Conservation (phyloP, 2,888 invertebrate genomes). For the Lochmaea crataegi region DNA sequence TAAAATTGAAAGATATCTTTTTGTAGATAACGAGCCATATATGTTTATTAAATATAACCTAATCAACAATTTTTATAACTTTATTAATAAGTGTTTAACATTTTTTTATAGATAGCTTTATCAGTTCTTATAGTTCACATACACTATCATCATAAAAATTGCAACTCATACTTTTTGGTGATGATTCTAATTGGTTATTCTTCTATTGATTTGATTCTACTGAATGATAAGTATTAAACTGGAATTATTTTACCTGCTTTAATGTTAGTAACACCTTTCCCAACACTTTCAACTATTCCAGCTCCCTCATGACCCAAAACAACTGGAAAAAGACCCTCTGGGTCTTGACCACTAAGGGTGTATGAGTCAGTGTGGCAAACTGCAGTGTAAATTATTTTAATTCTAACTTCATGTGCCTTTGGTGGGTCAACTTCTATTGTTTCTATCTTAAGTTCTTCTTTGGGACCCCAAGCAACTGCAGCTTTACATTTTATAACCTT, state of each 20-base stretch:
- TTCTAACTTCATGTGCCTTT: conserved; percentile 89
- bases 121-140: too few relatives aligned
- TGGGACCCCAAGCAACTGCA: conserved; percentile 96
- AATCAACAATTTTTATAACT: too few relatives aligned
- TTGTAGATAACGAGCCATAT: background rate
- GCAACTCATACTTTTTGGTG: too few relatives aligned
- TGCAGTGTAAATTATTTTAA: conserved; percentile 83
- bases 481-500: conserved; percentile 87
- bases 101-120: too few relatives aligned
- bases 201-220: too few relatives aligned
- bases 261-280: conserved; percentile 89
- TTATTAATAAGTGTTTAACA: too few relatives aligned
- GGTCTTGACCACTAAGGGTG: conserved; percentile 87
- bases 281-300: conserved; percentile 97
- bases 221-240: background rate
- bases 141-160: too few relatives aligned
- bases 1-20: too few relatives aligned
- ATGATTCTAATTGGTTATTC: too few relatives aligned
- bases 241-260: conserved; percentile 72
- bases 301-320: conserved; percentile 97
- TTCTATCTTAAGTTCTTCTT: conserved; percentile 89
- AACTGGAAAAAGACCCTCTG: conserved; percentile 92
- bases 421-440: conserved; percentile 95
- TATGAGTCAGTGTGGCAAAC: conserved; percentile 95
- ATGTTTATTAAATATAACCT: background rate